Conservation (phyloP, 2,113 vertebrate species). For the Hippocampus zosterae region DNA sequence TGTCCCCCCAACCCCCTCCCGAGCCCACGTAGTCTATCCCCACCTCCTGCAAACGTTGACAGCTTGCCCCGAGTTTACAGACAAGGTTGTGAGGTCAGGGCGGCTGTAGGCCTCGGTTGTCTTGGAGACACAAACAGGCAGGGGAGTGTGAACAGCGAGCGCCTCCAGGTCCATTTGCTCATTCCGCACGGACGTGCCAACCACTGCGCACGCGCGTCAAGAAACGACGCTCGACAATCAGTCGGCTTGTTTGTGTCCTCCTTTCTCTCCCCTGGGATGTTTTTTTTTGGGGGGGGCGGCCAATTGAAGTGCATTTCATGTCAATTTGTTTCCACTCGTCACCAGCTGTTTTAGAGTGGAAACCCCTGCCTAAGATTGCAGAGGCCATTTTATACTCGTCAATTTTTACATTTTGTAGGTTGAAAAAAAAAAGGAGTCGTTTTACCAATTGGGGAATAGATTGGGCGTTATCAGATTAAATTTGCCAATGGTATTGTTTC, state of each 20-base stretch:
- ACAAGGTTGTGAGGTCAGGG: slow-evolving; percentile 40
- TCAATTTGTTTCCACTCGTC: not conserved
- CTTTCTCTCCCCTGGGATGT: slow-evolving; percentile 42
- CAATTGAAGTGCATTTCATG: not conserved
- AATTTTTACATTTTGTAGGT: not conserved
- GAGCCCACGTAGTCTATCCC: not conserved
- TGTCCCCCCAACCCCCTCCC: slow-evolving; percentile 21
- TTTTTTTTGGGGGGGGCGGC: slow-evolving; percentile 24
- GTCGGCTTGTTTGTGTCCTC: slow-evolving; percentile 24
- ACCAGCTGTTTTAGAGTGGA: not conserved
- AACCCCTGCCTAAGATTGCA: too few species aligned
- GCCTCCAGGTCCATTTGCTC: not conserved
- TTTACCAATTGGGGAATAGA: not conserved
- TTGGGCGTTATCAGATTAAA: not conserved
- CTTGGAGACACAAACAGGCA: slow-evolving; percentile 49
- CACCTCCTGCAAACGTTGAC: slow-evolving; percentile 1
- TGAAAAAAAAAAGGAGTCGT: not conserved
- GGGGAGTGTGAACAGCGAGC: slow-evolving; percentile 16
- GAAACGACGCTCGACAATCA: slow-evolving; percentile 22
- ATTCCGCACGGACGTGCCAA: slow-evolving; percentile 2
- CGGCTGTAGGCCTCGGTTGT: slow-evolving; percentile 37
- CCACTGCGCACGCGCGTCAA: slow-evolving; percentile 27
- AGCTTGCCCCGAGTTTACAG: slow-evolving; percentile 19
- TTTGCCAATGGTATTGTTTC: not conserved
- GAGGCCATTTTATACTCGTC: not conserved